Percentiles rank a stretch among this genome's conserved stretches.
Conservation (phyloP, 2,113 vertebrate genomes). For the Alethe diademata region DNA sequence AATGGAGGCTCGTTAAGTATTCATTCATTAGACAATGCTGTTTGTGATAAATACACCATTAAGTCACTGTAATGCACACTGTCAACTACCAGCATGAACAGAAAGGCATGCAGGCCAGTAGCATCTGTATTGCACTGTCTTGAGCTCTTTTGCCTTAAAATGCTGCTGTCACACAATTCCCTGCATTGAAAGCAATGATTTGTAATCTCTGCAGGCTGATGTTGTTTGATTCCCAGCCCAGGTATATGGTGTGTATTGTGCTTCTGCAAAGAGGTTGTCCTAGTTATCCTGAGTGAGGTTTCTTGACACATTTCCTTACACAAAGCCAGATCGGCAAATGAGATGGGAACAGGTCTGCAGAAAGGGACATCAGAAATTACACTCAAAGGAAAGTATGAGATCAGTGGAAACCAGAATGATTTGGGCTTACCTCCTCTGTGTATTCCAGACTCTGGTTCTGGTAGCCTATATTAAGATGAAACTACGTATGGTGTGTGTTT, state of each 20-base stretch:
- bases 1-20: slow-evolving; percentile 30
- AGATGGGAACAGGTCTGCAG: neutral
- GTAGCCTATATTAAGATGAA: neutral
- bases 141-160: neutral
- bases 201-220: neutral
- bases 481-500: fast-evolving
- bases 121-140: neutral
- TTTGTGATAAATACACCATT: neutral
- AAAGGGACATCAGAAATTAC: neutral
- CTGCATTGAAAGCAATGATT: neutral
- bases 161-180: neutral
- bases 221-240: neutral
- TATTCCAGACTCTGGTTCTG: neutral
- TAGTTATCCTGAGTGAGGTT: neutral
- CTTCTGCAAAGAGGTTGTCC: neutral
- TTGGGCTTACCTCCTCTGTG: neutral
- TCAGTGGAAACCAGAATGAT: neutral
- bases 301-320: neutral
- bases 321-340: neutral
- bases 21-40: neutral
- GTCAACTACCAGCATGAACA: neutral
- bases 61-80: neutral
- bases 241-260: neutral
- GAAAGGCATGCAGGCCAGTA: neutral
- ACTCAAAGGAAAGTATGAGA: neutral